Base-by-base conservation (phyloP, 64 coral and sea anemone species). In the Trachythela sp. region DNA sequence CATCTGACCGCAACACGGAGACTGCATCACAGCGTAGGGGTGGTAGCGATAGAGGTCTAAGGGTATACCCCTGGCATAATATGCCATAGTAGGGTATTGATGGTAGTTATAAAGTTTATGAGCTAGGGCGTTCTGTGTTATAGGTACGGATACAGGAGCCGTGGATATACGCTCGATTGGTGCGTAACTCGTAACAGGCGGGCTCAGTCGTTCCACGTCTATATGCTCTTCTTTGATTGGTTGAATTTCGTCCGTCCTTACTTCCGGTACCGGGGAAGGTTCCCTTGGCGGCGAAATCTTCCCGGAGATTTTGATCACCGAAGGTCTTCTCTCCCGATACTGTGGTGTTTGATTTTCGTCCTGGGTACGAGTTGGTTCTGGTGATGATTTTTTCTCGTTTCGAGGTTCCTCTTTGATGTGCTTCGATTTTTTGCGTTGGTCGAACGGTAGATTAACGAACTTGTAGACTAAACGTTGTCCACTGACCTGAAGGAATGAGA, bases 401-500 rank as follows among this genome's bases (percentile, higher is more conserved):
- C 3, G 20, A 17, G 13, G 1, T 80, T 80, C 75, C 33, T 35
- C 4, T 39, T 80, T 80, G 0, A 80, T 18, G 31, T 39, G 75
- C 15, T 35, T 37, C 35, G 75, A 35, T 80, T 80, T 80, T 36
- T 80, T 80, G 30, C 33, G 37, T 34, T 80, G 30, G 33, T 80
- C 75, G 30, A 37, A 80, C 37, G 75, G 75, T 0, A 80, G 37
- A 30, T 80, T 80, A 14, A 80, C 75, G 30, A 80, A 80, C 34
- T 80, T 80, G 33, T 80, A 80, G 7, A 80, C 75, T 35, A 80
- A 20, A 35, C 75, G 75, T 80, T 80, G 75, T 80, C 75, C 75
- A 35, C 75, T 80, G 2, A 80, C 75, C 75, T 80, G 34, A 34
- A 22, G 17, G 37, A 80, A 6, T 45, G 11, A 45, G 42, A 80